Conservation (phyloP, 2,888 invertebrate species). For the Nemurella pictetii region DNA sequence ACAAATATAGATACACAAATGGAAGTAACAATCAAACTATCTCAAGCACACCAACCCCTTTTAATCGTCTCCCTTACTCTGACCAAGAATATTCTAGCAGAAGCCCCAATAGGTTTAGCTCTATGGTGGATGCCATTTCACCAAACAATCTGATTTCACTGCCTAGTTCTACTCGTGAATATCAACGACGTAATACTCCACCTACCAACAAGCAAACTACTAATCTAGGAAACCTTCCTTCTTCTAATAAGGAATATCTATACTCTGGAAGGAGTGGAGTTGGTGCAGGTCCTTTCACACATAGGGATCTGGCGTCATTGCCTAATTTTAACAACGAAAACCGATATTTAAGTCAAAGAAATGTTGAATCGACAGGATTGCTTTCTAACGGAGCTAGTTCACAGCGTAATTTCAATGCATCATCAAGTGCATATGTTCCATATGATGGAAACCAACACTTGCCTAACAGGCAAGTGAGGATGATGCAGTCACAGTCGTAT, state of each 20-base stretch:
- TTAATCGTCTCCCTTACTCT: background rate
- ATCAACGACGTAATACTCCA: background rate
- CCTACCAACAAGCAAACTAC: background rate
- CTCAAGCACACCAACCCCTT: background rate
- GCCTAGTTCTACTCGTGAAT: background rate
- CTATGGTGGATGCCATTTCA: background rate
- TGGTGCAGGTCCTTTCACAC: too few relatives aligned
- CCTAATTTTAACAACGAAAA: too few relatives aligned
- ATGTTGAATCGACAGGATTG: background rate
- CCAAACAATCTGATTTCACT: background rate
- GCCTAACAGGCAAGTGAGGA: background rate
- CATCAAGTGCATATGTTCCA: background rate
- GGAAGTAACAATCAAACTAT: background rate
- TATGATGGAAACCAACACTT: background rate
- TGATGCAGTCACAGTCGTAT: background rate
- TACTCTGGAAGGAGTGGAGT: too few relatives aligned
- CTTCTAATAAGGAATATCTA: background rate
- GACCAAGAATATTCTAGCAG: background rate
- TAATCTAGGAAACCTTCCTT: background rate
- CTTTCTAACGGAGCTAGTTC: background rate
- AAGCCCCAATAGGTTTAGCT: too few relatives aligned
- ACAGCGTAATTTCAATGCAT: background rate
- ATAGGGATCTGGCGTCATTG: background rate
- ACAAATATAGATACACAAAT: too few relatives aligned
- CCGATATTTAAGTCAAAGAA: too few relatives aligned